A percentile compares a stretch with the other conserved stretches of the same genome.
These are phyloP conservation scores for Mesocricetus auratus DNA, from an alignment of 2,113 vertebrate genomes.

Conservation along the genomic window DNA sequence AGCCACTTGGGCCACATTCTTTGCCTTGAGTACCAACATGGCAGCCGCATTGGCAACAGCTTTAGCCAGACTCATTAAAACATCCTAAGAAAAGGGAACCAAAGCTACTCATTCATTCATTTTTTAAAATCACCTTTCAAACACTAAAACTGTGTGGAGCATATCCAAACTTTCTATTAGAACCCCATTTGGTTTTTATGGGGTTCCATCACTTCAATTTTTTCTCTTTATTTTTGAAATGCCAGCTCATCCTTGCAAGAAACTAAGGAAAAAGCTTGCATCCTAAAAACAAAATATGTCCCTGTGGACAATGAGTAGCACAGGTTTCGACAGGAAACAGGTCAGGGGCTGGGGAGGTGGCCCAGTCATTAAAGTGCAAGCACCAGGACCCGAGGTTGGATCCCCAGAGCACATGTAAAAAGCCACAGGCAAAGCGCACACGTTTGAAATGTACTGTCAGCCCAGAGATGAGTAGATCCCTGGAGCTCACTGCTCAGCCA, in stretches of 20 bases:
- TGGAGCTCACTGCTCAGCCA: not conserved
- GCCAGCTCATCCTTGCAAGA: not conserved
- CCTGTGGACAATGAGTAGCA: not conserved
- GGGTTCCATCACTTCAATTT: not conserved
- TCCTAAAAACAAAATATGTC: not conserved
- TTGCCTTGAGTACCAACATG: conserved; percentile 98
- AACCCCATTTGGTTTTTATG: conserved; percentile 23
- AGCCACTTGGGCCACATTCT: conserved; percentile 98
- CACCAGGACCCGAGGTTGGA: not conserved
- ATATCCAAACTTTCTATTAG: not conserved
- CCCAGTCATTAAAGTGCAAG: too few species aligned
- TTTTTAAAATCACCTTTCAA: not conserved
- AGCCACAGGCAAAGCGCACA: not conserved
- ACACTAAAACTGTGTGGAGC: not conserved
- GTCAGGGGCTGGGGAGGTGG: not conserved
- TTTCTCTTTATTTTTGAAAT: conserved; percentile 27
- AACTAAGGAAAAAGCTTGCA: not conserved
- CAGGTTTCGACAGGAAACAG: not conserved
- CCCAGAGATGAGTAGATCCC: not conserved
- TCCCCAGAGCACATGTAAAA: not conserved
- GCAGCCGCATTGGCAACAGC: conserved; percentile 98
- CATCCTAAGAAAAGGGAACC: conserved; percentile 89
- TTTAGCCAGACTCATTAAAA: conserved; percentile 99
- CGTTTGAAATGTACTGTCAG: not conserved
- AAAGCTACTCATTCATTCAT: not conserved